Evolutionary conservation across 2,113 vertebrate species (phyloP).

Genomic region (Apus apus): DNA sequence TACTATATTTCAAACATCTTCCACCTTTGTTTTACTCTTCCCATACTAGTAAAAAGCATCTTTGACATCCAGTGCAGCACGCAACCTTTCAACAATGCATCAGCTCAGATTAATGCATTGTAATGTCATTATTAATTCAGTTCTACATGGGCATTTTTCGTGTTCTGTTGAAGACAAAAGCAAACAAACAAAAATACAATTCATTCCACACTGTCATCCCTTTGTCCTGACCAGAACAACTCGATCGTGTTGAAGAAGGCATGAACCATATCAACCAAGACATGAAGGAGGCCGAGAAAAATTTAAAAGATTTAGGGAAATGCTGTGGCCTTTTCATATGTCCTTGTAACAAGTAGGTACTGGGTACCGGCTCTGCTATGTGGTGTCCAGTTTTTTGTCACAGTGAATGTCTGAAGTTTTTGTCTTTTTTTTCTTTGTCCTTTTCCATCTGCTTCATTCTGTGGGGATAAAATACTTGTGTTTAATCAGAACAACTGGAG

Average conservation of each 20-base stretch:
- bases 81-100: conserved; percentile 75
- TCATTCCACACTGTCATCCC: conserved; percentile 98
- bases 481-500: conserved; percentile 92
- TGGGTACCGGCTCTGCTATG: conserved; percentile 90
- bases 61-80: conserved; percentile 70
- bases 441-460: conserved; percentile 98
- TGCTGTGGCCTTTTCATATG: conserved; percentile 99
- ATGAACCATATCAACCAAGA: conserved; percentile 99
- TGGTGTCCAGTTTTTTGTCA: conserved; percentile 94
- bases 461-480: conserved; percentile 90
- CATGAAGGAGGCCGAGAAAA: conserved; percentile 99
- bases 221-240: conserved; percentile 99
- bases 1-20: conserved; percentile 58
- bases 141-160: conserved; percentile 86
- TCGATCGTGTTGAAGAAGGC: conserved; percentile 99
- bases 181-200: conserved; percentile 82
- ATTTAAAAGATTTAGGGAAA: conserved; percentile 99
- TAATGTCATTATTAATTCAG: conserved; percentile 68
- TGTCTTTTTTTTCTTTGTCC: conserved; percentile 94
- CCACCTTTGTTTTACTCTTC: conserved; percentile 62
- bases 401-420: conserved; percentile 97
- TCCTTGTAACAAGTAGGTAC: conserved; percentile 99
- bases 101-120: conserved; percentile 77
- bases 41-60: conserved; percentile 1
- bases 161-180: conserved; percentile 83